Percentiles rank a stretch among this genome's conserved stretches.
These are phyloP conservation scores for Choloepus didactylus DNA, from an alignment of 2,797 vertebrate species.

Conservation along the genomic window DNA sequence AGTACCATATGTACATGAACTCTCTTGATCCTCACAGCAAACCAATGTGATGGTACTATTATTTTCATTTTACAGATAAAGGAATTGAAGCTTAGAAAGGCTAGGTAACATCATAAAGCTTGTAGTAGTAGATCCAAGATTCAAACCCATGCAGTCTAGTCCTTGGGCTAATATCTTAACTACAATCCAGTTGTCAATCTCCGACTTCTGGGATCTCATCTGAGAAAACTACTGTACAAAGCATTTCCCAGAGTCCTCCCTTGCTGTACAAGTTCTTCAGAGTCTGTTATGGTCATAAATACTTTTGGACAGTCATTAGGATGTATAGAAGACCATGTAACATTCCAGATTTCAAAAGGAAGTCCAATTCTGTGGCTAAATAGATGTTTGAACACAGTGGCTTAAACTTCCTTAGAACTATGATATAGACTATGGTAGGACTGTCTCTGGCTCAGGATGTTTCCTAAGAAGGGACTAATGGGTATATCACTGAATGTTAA, in stretches of 20 bases:
- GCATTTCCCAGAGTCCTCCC: neutral
- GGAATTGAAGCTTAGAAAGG: neutral
- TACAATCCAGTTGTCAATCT: neutral
- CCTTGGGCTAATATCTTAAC: neutral
- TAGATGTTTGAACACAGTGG: neutral
- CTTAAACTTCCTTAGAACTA: neutral
- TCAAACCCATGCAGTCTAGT: neutral
- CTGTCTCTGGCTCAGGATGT: neutral
- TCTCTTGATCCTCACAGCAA: neutral
- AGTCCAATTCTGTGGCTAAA: neutral
- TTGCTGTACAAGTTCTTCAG: neutral
- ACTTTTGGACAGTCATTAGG: neutral
- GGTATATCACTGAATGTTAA: neutral
- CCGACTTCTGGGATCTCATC: neutral
- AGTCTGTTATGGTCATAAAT: neutral
- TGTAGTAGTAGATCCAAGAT: neutral
- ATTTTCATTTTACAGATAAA: neutral
- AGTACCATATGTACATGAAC: neutral
- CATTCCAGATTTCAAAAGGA: conserved; percentile 18
- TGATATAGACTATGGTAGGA: fast-evolving
- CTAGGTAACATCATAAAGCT: neutral
- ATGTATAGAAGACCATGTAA: neutral
- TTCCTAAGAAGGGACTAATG: neutral
- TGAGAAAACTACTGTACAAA: neutral
- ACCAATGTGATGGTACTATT: neutral